Base-by-base conservation (phyloP, 2,797 vertebrate species). In the Leptodactylus fallax region DNA sequence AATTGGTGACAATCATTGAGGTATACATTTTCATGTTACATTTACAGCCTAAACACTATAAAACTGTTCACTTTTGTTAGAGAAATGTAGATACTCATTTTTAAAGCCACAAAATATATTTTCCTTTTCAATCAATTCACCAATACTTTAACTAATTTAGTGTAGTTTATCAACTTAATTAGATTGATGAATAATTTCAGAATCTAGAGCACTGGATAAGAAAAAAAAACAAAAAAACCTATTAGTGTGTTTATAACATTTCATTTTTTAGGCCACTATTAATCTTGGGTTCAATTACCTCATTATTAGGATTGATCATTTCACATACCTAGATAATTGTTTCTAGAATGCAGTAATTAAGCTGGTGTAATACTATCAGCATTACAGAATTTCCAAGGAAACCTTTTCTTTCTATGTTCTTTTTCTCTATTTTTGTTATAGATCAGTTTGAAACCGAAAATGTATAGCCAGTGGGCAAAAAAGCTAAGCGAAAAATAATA, bases 301-400 rank as follows among this genome's bases (percentile, higher is more conserved):
- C 63, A 69, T 83, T 71, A 83, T 83, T 51, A 65, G 61, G 61
- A 83, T 83, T 67, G 81, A 83, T 71, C 45, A 83, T 51, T 83
- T 69, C 23, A 67, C 7, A 49, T 51, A 71, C 65, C 21, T 69
- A 19, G 61, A 69, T 81, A 83, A 83, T 83, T 67, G 61, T 83
- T 69, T 83, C 61, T 83, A 69, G 60, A 65, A 82, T 63, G n/a
- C 27, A 51, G 47, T 67, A 83, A 83, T 83, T 83, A 83, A 51
- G 47, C 17, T 83, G 8, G 51, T 60, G 53, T 60, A 27, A 36
- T 79, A 13, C 11, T 79, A 17, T 58, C 23, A 19, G 55, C 17
- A 60, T 0, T 58, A 56, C n/a, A 58, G 1, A 5, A 9, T 51
- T 53, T 56, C 17, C 12, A 56, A 60, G 47, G 21, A 36, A 60